Base-by-base conservation (phyloP, 2,113 vertebrate genomes). In the Serinus canaria region DNA sequence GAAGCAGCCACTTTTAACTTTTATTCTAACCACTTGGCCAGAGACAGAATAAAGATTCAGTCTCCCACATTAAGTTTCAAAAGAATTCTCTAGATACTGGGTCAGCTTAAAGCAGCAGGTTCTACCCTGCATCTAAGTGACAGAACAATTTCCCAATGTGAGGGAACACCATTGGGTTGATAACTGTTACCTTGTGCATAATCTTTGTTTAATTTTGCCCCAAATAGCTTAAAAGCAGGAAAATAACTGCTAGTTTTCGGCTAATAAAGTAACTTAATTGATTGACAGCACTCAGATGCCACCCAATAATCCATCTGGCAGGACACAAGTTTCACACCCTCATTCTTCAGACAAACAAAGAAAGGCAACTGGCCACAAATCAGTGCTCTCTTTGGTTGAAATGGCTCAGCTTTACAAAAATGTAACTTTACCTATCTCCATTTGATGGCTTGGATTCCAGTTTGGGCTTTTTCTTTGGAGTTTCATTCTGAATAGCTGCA, bases 401-500 rank as follows among this genome's bases (percentile, higher is more conserved):
- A 94, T 83, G 86, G 90, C 85, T 87, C 80, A 96, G 90, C 82
- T 95, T 94, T 94, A 96, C 94, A 84, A 94, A 90, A 95, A 96
- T 66, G 35, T 77, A 92, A 96, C 96, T 97, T 98, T 98, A 99
- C 99, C 99, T 99, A 98, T 99, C 99, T 98, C 99, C 99, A 94
- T 99, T 99, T 83, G 99, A 99, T 98, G 99, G 99, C 99, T 99
- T 99, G 98, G 99, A 98, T 98, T 99, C 99, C 98, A 99, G 98
- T 98, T 99, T 99, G 98, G 99, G 99, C 96, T 99, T 99, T 98
- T 99, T 99, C 99, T 99, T 99, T 99, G 99, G 99, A 98, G 99
- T 99, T 98, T 99, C 99, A 98, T 99, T 99, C 98, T 99, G 99
- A 98, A 99, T 99, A 97, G 99, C 98, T 98, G 98, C 97, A 96